These are phyloP conservation scores for Drosophila repleta DNA, from an alignment of 1,140 invertebrate species.

Conservation along the genomic window DNA sequence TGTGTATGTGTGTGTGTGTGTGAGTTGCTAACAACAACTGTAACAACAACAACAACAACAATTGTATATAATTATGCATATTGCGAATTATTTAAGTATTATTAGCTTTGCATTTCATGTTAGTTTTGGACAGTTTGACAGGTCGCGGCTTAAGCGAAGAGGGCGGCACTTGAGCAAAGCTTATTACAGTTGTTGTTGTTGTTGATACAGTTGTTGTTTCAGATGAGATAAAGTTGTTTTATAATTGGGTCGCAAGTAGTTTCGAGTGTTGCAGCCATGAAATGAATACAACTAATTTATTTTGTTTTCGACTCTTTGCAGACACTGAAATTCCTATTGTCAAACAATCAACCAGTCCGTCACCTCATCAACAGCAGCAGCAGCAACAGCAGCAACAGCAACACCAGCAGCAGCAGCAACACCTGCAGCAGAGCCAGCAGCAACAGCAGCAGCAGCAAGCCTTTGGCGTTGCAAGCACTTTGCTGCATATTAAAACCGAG, in stretches of 20 bases:
- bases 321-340: slow-evolving; percentile 84
- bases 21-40: slow-evolving; percentile 36
- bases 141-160: slow-evolving; percentile 42
- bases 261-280: slow-evolving; percentile 22
- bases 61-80: slow-evolving; percentile 63
- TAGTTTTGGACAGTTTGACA: slow-evolving; percentile 67
- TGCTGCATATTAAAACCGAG: slow-evolving; percentile 81
- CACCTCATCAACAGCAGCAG: slow-evolving; percentile 70
- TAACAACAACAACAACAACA: slow-evolving; percentile 24
- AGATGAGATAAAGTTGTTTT: slow-evolving; percentile 47
- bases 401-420: slow-evolving; percentile 66
- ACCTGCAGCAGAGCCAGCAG: slow-evolving; percentile 51
- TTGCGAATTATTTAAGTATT: slow-evolving; percentile 69
- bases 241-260: slow-evolving; percentile 49
- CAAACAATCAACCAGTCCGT: slow-evolving; percentile 83
- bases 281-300: slow-evolving; percentile 2
- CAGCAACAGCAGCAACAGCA: slow-evolving; percentile 67
- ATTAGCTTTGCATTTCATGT: slow-evolving; percentile 54
- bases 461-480: slow-evolving; percentile 61
- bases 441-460: slow-evolving; percentile 30
- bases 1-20: too few relatives aligned
- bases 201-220: slow-evolving; percentile 1
- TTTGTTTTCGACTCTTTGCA: slow-evolving; percentile 37
- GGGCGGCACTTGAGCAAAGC: slow-evolving; percentile 27
- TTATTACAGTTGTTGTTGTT: slow-evolving; percentile 11